Conservation (phyloP, 2,888 invertebrate species). For the Drosophila paranaensis region DNA sequence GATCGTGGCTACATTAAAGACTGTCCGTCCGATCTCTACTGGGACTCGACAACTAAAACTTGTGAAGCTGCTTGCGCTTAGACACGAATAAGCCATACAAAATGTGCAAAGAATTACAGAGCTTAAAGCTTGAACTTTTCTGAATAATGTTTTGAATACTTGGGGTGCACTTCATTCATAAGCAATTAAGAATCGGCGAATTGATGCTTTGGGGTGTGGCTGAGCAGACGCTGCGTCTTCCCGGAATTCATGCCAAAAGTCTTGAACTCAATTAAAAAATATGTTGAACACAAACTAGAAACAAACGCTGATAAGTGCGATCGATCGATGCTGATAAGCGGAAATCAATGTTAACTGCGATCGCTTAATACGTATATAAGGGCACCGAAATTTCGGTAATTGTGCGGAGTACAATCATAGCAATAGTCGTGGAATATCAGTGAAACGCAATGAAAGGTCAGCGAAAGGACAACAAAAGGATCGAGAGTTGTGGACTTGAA, state of each 20-base stretch:
- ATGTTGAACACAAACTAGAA: conserved; percentile 53
- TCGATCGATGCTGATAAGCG: conserved; percentile 50
- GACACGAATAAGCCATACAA: background rate
- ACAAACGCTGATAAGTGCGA: conserved; percentile 44
- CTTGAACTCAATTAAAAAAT: conserved; percentile 70
- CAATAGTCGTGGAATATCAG: conserved; percentile 59
- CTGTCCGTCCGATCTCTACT: conserved; percentile 62
- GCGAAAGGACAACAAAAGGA: background rate
- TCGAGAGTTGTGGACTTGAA: background rate
- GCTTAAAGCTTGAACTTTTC: background rate
- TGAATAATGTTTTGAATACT: background rate
- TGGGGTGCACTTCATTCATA: conserved; percentile 40
- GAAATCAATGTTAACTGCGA: conserved; percentile 26
- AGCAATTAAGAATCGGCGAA: conserved; percentile 26
- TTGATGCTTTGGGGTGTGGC: conserved; percentile 51
- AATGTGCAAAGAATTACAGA: conserved; percentile 6
- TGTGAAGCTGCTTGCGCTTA: conserved; percentile 59
- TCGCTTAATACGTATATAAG: conserved; percentile 55
- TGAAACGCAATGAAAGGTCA: conserved; percentile 69
- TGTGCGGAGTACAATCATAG: conserved; percentile 64
- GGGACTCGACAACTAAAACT: conserved; percentile 48
- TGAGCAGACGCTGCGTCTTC: conserved; percentile 38
- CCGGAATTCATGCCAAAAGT: conserved; percentile 52
- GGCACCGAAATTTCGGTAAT: conserved; percentile 48
- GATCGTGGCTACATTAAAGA: conserved; percentile 40